These are phyloP conservation scores for Brenthis ino DNA, from an alignment of 2,888 invertebrate genomes.

Conservation along the genomic window DNA sequence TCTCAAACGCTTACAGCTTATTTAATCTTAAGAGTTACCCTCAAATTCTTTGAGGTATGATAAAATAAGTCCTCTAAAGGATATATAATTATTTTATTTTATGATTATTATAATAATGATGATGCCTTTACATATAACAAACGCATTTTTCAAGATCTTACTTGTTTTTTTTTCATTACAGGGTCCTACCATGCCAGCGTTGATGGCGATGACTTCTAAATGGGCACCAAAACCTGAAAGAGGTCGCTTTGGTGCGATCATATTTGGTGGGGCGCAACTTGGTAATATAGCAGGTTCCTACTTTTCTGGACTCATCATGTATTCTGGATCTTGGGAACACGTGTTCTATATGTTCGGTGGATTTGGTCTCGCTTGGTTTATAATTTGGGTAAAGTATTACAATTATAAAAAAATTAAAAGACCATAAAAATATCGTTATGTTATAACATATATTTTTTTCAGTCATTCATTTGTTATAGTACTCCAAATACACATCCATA, in stretches of 20 bases:
- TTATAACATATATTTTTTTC: conserved; percentile 39
- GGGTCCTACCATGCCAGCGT: conserved; percentile 84
- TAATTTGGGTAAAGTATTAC: conserved; percentile 64
- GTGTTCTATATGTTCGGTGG: conserved; percentile 83
- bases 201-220: conserved; percentile 83
- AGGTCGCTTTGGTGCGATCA: conserved; percentile 80
- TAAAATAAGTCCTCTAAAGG: neutral
- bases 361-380: conserved; percentile 77
- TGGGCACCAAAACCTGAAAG: conserved; percentile 84
- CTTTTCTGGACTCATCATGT: conserved; percentile 78
- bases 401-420: no score
- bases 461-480: conserved; percentile 75
- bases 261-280: conserved; percentile 84
- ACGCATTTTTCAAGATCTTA: no score
- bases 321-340: conserved; percentile 78
- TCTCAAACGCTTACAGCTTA: no score
- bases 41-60: neutral
- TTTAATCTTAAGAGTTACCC: no score
- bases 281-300: conserved; percentile 81
- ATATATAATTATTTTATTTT: no score
- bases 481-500: conserved; percentile 79
- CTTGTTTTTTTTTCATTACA: conserved; percentile 44
- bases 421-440: no score
- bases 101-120: no score
- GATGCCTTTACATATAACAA: neutral